Conservation (phyloP, 2,797 vertebrate genomes). For the Anguilla marmorata region DNA sequence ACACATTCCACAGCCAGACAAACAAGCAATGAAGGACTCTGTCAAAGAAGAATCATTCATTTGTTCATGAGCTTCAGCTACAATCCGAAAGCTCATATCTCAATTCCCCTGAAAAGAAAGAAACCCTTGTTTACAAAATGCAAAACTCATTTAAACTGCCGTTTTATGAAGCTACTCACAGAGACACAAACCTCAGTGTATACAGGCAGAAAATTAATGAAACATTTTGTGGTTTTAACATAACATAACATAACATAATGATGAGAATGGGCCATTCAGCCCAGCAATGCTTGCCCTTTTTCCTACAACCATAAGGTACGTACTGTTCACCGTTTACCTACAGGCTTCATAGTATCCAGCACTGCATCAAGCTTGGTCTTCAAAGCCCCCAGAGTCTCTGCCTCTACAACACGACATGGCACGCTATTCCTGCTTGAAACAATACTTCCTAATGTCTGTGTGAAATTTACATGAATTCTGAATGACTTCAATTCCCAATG, state of each 20-base stretch:
- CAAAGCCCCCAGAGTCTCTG: too few species aligned
- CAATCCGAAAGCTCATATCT: background rate
- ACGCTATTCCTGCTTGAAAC: too few species aligned
- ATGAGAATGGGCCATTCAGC: too few species aligned
- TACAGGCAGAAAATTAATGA: background rate
- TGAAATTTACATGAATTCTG: background rate
- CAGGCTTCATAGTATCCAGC: too few species aligned
- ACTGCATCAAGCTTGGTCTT: too few species aligned
- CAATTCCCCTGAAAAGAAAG: background rate
- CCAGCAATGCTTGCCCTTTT: too few species aligned
- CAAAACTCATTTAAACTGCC: background rate
- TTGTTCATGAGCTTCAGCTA: background rate
- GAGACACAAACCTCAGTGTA: background rate
- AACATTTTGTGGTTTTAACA: too few species aligned
- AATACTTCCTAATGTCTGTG: too few species aligned
- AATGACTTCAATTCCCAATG: background rate
- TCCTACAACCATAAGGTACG: too few species aligned
- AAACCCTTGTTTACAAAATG: slow-evolving; percentile 2
- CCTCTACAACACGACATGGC: too few species aligned
- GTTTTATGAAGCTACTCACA: background rate
- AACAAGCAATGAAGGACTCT: background rate
- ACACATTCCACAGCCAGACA: background rate
- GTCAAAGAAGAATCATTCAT: background rate
- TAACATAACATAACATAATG: too few species aligned
- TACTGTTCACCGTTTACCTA: too few species aligned